Conservation (phyloP, 1,140 invertebrate genomes). For the Solen grandis region DNA sequence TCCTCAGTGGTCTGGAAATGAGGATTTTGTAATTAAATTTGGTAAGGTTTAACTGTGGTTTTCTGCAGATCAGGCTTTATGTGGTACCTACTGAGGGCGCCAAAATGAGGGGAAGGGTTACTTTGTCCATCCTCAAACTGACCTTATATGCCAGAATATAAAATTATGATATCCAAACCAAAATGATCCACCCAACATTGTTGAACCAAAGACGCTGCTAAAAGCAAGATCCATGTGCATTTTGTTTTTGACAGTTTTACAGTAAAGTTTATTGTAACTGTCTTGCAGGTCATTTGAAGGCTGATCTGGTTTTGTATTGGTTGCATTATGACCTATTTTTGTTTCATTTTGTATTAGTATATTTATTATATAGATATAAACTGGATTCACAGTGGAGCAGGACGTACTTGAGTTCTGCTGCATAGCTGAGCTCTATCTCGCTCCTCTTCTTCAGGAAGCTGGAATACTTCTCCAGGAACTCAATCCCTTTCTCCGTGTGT, state of each 20-base stretch:
- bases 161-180: too few relatives aligned
- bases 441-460: slow-evolving; percentile 97
- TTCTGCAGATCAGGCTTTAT: too few relatives aligned
- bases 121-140: too few relatives aligned
- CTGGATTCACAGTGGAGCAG: neutral
- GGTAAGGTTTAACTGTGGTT: too few relatives aligned
- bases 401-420: slow-evolving; percentile 93
- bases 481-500: slow-evolving; percentile 98
- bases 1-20: too few relatives aligned
- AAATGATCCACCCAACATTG: too few relatives aligned
- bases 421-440: slow-evolving; percentile 97
- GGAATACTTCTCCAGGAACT: slow-evolving; percentile 97
- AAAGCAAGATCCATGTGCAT: neutral
- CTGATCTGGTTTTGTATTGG: neutral
- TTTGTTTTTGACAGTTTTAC: neutral
- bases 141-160: too few relatives aligned
- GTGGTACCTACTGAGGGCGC: too few relatives aligned
- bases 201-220: too few relatives aligned
- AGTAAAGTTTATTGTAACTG: neutral
- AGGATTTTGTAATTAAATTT: too few relatives aligned
- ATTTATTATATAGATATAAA: neutral
- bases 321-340: neutral
- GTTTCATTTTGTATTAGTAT: neutral
- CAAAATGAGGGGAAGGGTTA: too few relatives aligned
- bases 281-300: neutral